Conservation (phyloP, 2,113 vertebrate genomes). For the Plestiodon gilberti region DNA sequence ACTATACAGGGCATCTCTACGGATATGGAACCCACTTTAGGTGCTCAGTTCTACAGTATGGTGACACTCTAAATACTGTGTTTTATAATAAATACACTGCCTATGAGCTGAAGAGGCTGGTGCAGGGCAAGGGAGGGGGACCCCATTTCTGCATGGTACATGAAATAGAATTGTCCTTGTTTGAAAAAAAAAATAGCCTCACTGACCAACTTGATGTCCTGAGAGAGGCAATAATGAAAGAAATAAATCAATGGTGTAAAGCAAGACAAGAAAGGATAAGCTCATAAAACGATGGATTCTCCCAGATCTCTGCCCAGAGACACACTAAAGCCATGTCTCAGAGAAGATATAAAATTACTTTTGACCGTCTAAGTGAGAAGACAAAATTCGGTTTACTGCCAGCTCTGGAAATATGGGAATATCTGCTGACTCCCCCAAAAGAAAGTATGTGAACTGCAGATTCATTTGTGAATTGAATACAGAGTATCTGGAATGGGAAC, state of each 20-base stretch:
- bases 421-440: not conserved
- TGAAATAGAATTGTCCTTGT: not conserved
- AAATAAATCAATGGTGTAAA: constrained; percentile 13
- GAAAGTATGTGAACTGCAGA: not conserved
- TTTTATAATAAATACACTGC: not conserved
- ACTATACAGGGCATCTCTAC: not conserved
- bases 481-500: not conserved
- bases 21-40: not conserved
- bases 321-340: constrained; percentile 19
- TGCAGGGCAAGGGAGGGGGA: not conserved
- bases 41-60: not conserved
- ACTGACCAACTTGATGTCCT: not conserved
- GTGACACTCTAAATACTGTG: not conserved
- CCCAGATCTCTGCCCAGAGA: not conserved
- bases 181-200: not conserved
- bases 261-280: constrained; percentile 6
- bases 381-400: not conserved
- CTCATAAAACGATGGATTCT: constrained; percentile 25
- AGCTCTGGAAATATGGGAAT: not conserved
- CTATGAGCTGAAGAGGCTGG: not conserved
- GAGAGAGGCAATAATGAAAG: not conserved
- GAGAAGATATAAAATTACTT: constrained; percentile 19
- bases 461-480: not conserved
- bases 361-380: not conserved
- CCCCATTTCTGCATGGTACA: not conserved